Percentiles rank a stretch among this genome's conserved stretches.
Conservation (phyloP, 2,888 invertebrate genomes). For the Drosophila conformis region DNA sequence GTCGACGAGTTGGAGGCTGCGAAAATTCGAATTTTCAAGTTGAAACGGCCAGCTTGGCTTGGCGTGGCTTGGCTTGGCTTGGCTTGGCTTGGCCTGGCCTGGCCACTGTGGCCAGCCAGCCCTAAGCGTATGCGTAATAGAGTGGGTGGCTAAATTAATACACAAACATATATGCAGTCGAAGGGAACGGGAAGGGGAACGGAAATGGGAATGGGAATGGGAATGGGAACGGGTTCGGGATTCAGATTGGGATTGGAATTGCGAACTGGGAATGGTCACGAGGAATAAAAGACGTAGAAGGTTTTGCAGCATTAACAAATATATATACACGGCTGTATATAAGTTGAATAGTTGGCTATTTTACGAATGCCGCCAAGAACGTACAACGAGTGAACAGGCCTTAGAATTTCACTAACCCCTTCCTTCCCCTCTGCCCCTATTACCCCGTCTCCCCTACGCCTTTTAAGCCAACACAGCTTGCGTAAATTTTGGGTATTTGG, state of each 20-base stretch:
- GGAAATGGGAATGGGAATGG: background rate
- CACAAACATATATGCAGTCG: constrained; percentile 68
- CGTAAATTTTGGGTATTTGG: constrained; percentile 42
- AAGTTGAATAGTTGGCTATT: constrained; percentile 74
- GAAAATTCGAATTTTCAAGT: constrained; percentile 78
- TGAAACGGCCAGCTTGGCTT: constrained; percentile 61
- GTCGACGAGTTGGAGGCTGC: constrained; percentile 68
- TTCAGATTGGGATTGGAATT: constrained; percentile 9
- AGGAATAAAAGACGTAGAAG: constrained; percentile 55
- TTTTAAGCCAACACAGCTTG: constrained; percentile 17
- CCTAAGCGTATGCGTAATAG: constrained; percentile 48
- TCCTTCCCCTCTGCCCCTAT: constrained; percentile 12
- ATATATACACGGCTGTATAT: constrained; percentile 48
- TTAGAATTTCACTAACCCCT: constrained; percentile 43
- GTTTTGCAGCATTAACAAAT: constrained; percentile 66
- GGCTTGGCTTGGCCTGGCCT: background rate
- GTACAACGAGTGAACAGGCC: constrained; percentile 56
- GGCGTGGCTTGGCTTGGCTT: background rate
- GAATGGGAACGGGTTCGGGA: background rate
- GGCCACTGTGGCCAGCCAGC: constrained; percentile 44
- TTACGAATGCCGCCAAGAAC: constrained; percentile 72
- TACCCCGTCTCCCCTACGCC: background rate
- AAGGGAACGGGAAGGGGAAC: constrained; percentile 13
- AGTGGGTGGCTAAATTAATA: constrained; percentile 74
- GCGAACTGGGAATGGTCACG: constrained; percentile 18